Evolutionary conservation across 2,888 invertebrate species (phyloP).

Genomic region (Ariolimax columbianus): DNA sequence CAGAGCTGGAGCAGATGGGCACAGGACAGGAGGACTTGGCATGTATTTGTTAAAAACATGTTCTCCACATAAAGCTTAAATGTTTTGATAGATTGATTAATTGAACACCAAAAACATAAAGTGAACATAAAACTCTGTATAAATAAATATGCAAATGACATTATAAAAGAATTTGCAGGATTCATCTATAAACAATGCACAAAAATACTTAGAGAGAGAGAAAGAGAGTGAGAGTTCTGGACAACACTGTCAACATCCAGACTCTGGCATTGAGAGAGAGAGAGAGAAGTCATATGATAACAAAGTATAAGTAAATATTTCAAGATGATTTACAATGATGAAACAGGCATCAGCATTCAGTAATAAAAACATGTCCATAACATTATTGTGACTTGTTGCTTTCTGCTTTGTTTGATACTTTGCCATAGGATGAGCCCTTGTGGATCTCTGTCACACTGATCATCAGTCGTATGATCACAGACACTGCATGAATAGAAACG

Average conservation of each 20-base stretch:
- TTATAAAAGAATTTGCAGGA: not conserved
- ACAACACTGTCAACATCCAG: not conserved
- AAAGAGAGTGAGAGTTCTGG: not conserved
- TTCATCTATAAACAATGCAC: not conserved
- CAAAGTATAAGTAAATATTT: not conserved
- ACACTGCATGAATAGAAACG: slow-evolving; percentile 59
- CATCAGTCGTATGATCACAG: slow-evolving; percentile 67
- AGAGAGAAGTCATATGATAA: not conserved
- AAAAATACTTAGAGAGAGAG: not conserved
- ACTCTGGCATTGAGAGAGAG: not conserved
- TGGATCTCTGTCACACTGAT: slow-evolving; percentile 72
- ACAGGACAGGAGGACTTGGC: too few relatives aligned
- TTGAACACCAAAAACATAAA: not conserved
- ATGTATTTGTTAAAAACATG: too few relatives aligned
- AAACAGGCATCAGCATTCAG: not conserved
- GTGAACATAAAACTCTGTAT: not conserved
- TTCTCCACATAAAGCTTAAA: too few relatives aligned
- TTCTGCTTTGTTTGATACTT: slow-evolving; percentile 20
- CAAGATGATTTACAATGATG: not conserved
- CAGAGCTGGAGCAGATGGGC: too few relatives aligned
- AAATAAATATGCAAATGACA: not conserved
- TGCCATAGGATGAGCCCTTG: slow-evolving; percentile 73
- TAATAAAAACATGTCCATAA: not conserved
- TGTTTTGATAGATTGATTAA: too few relatives aligned
- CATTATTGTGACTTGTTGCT: not conserved